These are phyloP conservation scores for Athene cunicularia DNA, from an alignment of 2,113 vertebrate species.

Conservation along the genomic window DNA sequence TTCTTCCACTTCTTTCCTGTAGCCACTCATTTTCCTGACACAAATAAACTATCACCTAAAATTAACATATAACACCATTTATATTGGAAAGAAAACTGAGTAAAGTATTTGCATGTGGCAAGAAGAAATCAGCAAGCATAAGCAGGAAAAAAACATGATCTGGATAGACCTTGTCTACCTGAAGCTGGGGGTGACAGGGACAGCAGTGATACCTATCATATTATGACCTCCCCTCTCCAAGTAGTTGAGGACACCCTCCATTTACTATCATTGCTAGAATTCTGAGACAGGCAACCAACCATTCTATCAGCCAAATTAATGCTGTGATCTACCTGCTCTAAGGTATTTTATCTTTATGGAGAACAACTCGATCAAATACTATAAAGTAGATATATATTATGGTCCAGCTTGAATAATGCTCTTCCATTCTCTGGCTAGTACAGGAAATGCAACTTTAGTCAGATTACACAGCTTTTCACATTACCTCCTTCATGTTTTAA, in stretches of 20 bases:
- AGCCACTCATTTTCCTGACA: neutral
- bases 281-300: neutral
- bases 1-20: neutral
- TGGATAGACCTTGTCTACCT: neutral
- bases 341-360: neutral
- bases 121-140: neutral
- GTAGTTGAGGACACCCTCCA: neutral
- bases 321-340: neutral
- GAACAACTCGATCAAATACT: neutral
- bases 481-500: neutral
- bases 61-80: neutral
- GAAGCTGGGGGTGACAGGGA: too few relatives aligned
- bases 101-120: neutral
- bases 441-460: neutral
- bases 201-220: neutral
- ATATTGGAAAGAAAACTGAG: neutral
- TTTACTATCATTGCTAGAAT: neutral
- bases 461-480: rapidly evolving
- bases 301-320: neutral
- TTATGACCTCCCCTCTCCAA: neutral
- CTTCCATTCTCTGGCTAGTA: neutral
- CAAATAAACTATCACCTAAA: neutral
- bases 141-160: neutral
- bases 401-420: neutral
- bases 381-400: neutral